Evolutionary conservation across 2,888 invertebrate species (phyloP), one percentile per base, ranked within the genome.

Genomic region (Dendrolimus pini): DNA sequence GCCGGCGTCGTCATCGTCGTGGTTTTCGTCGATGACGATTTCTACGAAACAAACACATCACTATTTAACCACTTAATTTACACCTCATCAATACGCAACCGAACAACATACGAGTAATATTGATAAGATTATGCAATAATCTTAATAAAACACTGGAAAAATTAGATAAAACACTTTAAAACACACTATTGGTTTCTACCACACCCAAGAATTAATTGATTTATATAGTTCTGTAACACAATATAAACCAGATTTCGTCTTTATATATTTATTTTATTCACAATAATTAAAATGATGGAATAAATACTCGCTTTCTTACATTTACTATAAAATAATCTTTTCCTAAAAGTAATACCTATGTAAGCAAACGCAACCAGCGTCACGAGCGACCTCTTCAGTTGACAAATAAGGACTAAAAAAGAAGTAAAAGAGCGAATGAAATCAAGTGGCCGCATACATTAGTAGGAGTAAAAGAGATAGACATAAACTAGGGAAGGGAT

Each of bases 1-100:
- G 96, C 96, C 78, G 96, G 96, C 70, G 96, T 96, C 78, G 97
- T 97, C 94, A 96, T 96, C 80, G 96, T 96, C 70, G 96, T 96
- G 71, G 95, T 96, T 83, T 95, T 97, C 74, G 96, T 96, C 71
- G 95, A 94, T 72, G 97, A 96, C 80, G 96, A 96, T 84, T 96
- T 97, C 97, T 97, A 93, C 63, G 93, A 93, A 57, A 54, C 12
- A 54, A 54, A 74, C 71, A 71, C 71, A 76, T 77, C 76, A 77
- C 74, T 69, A 67, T 70, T 67, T 68, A 66, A 68, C 67, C 63
- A 42, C 54, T 47, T 13, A 18, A n/a, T 54, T 54, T 30, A 42
- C 54, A 57, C 57, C 1, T n/a, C 30, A 30, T 30, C 30, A 30
- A 30, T 30, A 18, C 41, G 53, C 53, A 59, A 53, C 42, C 57